Percentiles rank a stretch among this genome's conserved stretches.
These are phyloP conservation scores for Nemotelus pantherinus DNA, from an alignment of 2,888 invertebrate species.

Conservation along the genomic window DNA sequence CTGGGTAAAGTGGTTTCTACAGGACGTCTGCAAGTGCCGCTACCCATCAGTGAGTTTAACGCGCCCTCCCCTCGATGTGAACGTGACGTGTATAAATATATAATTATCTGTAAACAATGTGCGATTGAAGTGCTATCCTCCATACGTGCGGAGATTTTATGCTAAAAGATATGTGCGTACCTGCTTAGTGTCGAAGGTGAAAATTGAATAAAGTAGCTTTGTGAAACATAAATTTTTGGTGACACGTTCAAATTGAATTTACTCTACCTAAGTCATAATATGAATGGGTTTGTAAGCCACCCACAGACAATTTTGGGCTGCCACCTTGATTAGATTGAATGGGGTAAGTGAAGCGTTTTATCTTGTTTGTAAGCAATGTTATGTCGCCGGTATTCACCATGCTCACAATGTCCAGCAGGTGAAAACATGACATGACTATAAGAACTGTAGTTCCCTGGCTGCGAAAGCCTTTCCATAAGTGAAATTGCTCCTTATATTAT, in stretches of 20 bases:
- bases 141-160: constrained; percentile 18
- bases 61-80: neutral
- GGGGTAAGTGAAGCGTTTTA: neutral
- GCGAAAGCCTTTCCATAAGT: too few species aligned
- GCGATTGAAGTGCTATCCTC: neutral
- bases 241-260: constrained; percentile 30
- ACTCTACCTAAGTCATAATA: neutral
- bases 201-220: constrained; percentile 14
- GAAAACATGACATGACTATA: too few species aligned
- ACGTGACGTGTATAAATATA: constrained; percentile 12
- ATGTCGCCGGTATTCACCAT: too few species aligned
- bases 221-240: neutral
- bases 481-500: too few species aligned
- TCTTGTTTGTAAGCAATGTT: too few species aligned
- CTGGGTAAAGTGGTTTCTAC: constrained; percentile 1
- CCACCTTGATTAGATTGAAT: neutral
- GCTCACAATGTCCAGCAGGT: too few species aligned
- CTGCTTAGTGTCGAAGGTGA: neutral
- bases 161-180: constrained; percentile 1
- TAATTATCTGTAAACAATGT: constrained; percentile 29
- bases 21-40: neutral
- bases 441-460: too few species aligned
- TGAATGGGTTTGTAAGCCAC: neutral
- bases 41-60: neutral
- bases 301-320: neutral